These are phyloP conservation scores for Camponotus pennsylvanicus DNA, from an alignment of 1,140 invertebrate genomes.

Conservation along the genomic window DNA sequence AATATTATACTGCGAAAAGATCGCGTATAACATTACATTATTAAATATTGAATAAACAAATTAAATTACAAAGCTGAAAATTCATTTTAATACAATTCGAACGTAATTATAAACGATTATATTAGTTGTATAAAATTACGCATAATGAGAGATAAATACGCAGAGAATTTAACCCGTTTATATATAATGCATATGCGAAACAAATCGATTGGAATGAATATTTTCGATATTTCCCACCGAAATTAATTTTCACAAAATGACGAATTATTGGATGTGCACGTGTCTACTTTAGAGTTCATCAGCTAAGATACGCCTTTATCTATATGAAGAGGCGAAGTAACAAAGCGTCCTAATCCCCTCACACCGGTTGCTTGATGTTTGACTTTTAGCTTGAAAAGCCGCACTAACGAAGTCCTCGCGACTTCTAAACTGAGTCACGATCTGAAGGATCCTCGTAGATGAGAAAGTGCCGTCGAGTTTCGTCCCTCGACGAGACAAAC, in stretches of 20 bases:
- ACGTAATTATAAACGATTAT: constrained; percentile 1
- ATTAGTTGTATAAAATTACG: neutral
- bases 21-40: neutral
- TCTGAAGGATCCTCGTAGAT: constrained; percentile 44
- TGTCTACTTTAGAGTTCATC: constrained; percentile 22
- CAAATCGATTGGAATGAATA: constrained; percentile 8
- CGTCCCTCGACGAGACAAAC: constrained; percentile 41
- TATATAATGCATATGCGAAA: neutral
- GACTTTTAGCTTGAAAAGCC: constrained; percentile 73
- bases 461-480: constrained; percentile 30
- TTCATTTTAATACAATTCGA: neutral
- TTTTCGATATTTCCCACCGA: neutral
- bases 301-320: constrained; percentile 22
- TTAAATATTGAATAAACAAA: constrained; percentile 7
- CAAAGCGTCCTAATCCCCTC: constrained; percentile 72
- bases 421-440: constrained; percentile 53
- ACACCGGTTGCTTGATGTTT: constrained; percentile 59
- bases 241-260: constrained; percentile 17
- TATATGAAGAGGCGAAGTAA: constrained; percentile 50
- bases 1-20: neutral
- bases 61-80: constrained; percentile 11
- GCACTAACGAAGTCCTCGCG: constrained; percentile 70
- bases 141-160: neutral
- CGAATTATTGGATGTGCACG: neutral
- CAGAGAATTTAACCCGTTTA: neutral